These are phyloP conservation scores for Corythornis cristatus DNA, from an alignment of 2,113 vertebrate species.

Conservation along the genomic window DNA sequence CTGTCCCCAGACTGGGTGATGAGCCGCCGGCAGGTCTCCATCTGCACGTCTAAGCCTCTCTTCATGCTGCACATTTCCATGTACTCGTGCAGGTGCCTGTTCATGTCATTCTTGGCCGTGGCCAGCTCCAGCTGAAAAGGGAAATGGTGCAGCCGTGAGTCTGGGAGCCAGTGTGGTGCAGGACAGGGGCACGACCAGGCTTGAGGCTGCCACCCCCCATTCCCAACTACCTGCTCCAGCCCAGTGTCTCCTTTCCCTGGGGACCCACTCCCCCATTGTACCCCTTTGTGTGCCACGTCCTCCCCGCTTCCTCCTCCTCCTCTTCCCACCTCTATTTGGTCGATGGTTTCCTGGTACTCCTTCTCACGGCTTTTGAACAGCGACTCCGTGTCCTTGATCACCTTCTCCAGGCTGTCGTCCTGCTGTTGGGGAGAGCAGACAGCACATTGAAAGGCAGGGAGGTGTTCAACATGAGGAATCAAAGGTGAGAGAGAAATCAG, in stretches of 20 bases:
- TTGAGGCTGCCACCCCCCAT: neutral
- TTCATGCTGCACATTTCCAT: conserved; percentile 99
- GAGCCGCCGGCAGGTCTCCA: conserved; percentile 96
- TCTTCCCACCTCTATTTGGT: conserved; percentile 91
- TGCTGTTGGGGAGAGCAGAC: conserved; percentile 69
- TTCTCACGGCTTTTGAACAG: conserved; percentile 96
- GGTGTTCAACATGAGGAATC: neutral
- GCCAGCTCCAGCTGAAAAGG: conserved; percentile 88
- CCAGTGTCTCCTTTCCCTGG: neutral
- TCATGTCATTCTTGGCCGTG: conserved; percentile 97
- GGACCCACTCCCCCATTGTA: neutral
- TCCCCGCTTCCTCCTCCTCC: neutral
- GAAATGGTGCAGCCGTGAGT: neutral
- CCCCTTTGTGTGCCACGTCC: neutral
- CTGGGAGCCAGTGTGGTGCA: rapidly evolving
- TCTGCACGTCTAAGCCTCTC: conserved; percentile 94
- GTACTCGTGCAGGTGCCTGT: conserved; percentile 95
- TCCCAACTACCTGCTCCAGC: neutral
- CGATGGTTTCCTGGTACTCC: conserved; percentile 98
- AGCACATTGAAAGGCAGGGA: neutral
- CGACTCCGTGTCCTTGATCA: conserved; percentile 95
- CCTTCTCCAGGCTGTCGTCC: conserved; percentile 95
- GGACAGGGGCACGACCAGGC: neutral
- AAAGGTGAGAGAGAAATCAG: conserved; percentile 5
- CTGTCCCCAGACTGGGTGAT: conserved; percentile 93